Percentiles rank a stretch among this genome's conserved stretches.
phyloP scores from a whole-genome alignment of 2,113 vertebrate species.

The Ochotona princeps region DNA sequence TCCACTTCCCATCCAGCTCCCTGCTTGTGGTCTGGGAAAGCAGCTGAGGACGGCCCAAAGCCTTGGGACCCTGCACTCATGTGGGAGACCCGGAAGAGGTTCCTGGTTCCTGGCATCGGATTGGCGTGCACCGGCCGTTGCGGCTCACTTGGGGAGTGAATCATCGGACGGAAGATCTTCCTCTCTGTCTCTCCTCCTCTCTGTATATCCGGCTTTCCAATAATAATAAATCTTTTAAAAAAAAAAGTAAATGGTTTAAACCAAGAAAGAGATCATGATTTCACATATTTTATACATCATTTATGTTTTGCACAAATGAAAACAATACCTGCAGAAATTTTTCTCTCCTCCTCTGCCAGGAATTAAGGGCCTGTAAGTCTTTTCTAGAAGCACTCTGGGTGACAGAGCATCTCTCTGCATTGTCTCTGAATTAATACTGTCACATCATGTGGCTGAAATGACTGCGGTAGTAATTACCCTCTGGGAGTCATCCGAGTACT shows the following conservation, averaged over 20 bases:
- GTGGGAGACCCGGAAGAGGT: no score
- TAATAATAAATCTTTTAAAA: no score
- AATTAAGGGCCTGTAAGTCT: slow-evolving; percentile 3
- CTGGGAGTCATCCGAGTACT: slow-evolving; percentile 3
- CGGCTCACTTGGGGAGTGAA: no score
- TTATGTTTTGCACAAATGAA: slow-evolving; percentile 50
- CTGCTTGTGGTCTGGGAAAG: no score
- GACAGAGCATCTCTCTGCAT: slow-evolving; percentile 22
- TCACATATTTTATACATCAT: slow-evolving; percentile 2
- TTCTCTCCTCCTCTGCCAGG: not conserved
- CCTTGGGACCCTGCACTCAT: no score
- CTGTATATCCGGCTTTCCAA: no score
- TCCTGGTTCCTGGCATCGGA: no score
- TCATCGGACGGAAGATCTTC: no score
- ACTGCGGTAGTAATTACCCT: slow-evolving; percentile 45
- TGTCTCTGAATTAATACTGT: slow-evolving; percentile 41
- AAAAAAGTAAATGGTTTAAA: slow-evolving; percentile 46
- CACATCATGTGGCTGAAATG: not conserved
- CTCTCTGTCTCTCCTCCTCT: no score
- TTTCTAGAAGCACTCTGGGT: slow-evolving; percentile 23
- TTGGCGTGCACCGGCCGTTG: no score
- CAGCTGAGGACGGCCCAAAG: no score
- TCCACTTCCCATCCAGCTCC: no score
- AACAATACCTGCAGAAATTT: slow-evolving; percentile 18
- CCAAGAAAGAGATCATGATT: not conserved